Conservation (phyloP, 53 echinoderm and acorn worm genomes). For the Stichopus horrens region DNA sequence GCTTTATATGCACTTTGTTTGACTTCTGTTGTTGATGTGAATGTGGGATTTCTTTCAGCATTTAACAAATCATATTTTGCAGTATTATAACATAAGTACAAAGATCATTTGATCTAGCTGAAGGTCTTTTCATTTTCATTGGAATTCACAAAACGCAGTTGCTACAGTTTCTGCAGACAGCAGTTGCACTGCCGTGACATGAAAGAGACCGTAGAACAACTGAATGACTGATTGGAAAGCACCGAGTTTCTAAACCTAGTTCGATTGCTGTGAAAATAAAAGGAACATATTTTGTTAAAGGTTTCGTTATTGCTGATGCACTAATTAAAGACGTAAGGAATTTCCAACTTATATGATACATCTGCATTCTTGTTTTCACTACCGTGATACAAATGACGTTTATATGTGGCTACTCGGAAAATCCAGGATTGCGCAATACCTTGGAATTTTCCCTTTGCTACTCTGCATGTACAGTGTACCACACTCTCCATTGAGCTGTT, state of each 20-base stretch:
- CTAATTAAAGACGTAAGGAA: constrained; percentile 13
- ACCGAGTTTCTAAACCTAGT: neutral
- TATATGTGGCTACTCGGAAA: constrained; percentile 7
- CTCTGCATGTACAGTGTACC: neutral
- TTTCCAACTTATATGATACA: constrained; percentile 1
- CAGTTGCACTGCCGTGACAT: too few relatives aligned
- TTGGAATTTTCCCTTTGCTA: constrained; percentile 8
- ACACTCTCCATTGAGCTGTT: too few relatives aligned
- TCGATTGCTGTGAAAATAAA: neutral
- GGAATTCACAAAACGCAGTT: too few relatives aligned
- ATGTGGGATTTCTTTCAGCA: too few relatives aligned
- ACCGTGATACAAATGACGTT: neutral
- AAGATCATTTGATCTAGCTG: too few relatives aligned
- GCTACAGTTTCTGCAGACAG: too few relatives aligned
- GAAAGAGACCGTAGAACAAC: too few relatives aligned
- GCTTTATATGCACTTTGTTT: neutral
- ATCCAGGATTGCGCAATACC: constrained; percentile 23
- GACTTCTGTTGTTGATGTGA: too few relatives aligned
- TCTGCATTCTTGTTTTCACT: neutral
- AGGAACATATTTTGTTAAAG: neutral
- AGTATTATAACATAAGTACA: too few relatives aligned
- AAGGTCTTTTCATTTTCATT: too few relatives aligned
- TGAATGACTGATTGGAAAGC: neutral
- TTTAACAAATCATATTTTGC: too few relatives aligned
- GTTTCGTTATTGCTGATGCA: neutral